Conservation (phyloP, 2,113 vertebrate genomes). For the Furnarius figulus region DNA sequence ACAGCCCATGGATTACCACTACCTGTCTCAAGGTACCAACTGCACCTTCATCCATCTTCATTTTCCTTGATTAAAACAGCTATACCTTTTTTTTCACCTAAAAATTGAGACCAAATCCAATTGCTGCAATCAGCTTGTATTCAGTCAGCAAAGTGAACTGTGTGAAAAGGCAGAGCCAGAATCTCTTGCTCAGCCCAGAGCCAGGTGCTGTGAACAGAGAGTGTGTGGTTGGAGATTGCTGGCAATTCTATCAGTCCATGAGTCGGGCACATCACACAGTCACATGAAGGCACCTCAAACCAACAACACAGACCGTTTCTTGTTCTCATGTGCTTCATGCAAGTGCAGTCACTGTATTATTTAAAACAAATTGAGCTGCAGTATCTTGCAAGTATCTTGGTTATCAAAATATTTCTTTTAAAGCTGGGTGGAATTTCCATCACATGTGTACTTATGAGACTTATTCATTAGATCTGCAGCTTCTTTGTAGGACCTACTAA, state of each 20-base stretch:
- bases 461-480: neutral
- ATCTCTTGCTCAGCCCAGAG: neutral
- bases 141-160: neutral
- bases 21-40: neutral
- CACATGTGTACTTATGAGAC: neutral
- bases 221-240: neutral
- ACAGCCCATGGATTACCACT: fast-evolving
- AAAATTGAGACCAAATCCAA: neutral
- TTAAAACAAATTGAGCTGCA: neutral
- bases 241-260: neutral
- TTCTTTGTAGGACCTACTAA: neutral
- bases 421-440: neutral
- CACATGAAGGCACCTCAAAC: neutral
- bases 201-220: neutral
- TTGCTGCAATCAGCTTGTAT: neutral
- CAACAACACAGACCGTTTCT: neutral
- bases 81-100: neutral
- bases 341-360: neutral
- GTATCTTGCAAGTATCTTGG: neutral
- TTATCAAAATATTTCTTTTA: neutral
- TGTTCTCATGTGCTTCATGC: neutral
- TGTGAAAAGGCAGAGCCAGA: neutral
- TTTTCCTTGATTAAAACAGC: neutral
- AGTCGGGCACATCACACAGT: neutral
- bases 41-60: neutral